Percentiles rank a stretch among this genome's conserved stretches.
Evolutionary conservation across 2,113 vertebrate species (phyloP).

Genomic region (Uropsilus gracilis): DNA sequence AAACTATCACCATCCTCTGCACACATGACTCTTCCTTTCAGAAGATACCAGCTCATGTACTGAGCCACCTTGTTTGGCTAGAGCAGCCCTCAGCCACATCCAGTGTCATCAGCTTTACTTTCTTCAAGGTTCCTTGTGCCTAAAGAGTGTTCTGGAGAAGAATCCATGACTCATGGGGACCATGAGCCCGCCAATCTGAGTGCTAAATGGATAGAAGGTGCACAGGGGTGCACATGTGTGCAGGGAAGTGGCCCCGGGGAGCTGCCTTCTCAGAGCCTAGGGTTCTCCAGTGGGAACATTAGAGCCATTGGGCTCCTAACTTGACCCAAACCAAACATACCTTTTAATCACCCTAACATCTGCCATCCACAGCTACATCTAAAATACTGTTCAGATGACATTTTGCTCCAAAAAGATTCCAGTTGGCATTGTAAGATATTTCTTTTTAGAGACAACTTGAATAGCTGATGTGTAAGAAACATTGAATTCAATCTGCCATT

Average conservation of each 20-base stretch:
- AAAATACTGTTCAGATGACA: slow-evolving; percentile 16
- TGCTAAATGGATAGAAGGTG: no score
- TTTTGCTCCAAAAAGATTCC: slow-evolving; percentile 46
- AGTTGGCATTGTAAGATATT: slow-evolving; percentile 5
- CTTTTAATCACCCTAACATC: background rate
- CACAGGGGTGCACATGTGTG: background rate
- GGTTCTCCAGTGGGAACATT: background rate
- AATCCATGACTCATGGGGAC: background rate
- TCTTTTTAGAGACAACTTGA: background rate
- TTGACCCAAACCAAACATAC: no score
- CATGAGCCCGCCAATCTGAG: background rate
- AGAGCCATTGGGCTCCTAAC: background rate
- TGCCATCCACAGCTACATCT: background rate
- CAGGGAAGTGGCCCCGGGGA: background rate
- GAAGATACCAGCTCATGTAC: background rate
- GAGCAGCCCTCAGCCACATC: background rate
- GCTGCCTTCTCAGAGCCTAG: background rate
- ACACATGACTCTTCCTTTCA: background rate
- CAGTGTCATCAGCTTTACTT: background rate
- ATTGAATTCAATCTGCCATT: background rate
- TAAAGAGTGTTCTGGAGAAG: background rate
- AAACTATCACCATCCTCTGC: background rate
- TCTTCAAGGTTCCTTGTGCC: background rate
- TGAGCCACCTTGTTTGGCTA: background rate
- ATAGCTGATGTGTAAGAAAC: slow-evolving; percentile 15